Evolutionary conservation across 2,888 invertebrate genomes (phyloP).

Genomic region (Cancer borealis): DNA sequence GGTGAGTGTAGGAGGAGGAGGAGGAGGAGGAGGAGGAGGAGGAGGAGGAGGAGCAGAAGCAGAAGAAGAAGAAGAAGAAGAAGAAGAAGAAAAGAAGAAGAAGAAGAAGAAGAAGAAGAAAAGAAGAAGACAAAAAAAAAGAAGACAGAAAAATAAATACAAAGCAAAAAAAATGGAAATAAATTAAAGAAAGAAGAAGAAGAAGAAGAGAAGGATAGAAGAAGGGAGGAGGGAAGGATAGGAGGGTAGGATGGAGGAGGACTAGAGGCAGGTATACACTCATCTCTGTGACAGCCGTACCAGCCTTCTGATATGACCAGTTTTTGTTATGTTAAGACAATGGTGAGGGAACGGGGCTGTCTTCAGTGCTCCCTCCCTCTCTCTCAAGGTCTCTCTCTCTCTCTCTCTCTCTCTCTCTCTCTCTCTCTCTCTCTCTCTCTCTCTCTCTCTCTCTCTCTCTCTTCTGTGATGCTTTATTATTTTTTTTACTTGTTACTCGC

Average conservation of each 20-base stretch:
- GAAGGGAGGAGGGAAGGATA: not conserved
- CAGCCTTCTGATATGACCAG: constrained; percentile 39
- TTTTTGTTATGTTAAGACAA: constrained; percentile 54
- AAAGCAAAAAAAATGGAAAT: not conserved
- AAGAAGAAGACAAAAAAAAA: not conserved
- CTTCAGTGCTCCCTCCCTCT: not conserved
- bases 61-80: no score
- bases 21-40: not conserved
- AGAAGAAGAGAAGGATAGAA: not conserved
- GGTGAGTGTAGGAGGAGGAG: not conserved
- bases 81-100: not conserved
- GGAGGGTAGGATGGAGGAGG: constrained; percentile 6
- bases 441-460: constrained; percentile 51
- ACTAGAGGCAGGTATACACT: constrained; percentile 42
- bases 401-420: constrained; percentile 46
- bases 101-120: not conserved
- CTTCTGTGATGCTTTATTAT: not conserved
- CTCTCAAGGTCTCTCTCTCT: not conserved
- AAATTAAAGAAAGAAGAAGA: not conserved
- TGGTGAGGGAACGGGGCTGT: constrained; percentile 21
- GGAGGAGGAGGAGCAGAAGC: not conserved
- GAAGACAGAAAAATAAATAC: not conserved
- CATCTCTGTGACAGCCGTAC: constrained; percentile 53
- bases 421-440: constrained; percentile 51
- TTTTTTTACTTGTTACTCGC: not conserved